A percentile compares a stretch with the other conserved stretches of the same genome.
These are phyloP conservation scores for Littorina saxatilis DNA, from an alignment of 1,140 invertebrate genomes.

Conservation along the genomic window DNA sequence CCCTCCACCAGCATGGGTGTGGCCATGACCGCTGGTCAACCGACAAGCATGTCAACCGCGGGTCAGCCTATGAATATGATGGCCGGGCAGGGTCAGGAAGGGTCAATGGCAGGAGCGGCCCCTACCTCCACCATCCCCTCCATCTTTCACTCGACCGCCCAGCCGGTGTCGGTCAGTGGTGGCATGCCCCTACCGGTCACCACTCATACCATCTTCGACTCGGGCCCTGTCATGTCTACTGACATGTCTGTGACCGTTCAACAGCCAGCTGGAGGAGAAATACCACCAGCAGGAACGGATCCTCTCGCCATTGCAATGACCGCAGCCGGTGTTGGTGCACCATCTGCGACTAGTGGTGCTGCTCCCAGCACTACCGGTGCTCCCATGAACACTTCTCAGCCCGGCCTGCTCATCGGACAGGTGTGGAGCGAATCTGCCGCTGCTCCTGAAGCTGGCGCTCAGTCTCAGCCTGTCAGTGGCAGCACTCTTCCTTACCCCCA, in stretches of 20 bases:
- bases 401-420: conserved; percentile 11
- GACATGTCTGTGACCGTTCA: not conserved
- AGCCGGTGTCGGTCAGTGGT: not conserved
- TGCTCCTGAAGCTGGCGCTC: not conserved
- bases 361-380: not conserved
- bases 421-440: conserved; percentile 18
- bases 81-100: not conserved
- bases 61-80: too few relatives aligned
- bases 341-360: not conserved
- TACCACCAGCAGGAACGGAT: not conserved
- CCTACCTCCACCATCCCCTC: not conserved
- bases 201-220: conserved; percentile 37
- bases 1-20: not conserved
- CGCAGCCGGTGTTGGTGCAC: not conserved
- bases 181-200: conserved; percentile 37
- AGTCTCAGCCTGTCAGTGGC: not conserved
- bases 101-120: not conserved
- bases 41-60: too few relatives aligned
- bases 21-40: not conserved
- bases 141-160: not conserved
- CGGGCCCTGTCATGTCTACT: conserved; percentile 1
- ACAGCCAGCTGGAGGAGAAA: not conserved
- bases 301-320: not conserved
- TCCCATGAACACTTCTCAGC: not conserved
- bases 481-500: not conserved